Base-by-base conservation (phyloP, 2,113 vertebrate genomes). In the Phalacrocorax brasilianus region DNA sequence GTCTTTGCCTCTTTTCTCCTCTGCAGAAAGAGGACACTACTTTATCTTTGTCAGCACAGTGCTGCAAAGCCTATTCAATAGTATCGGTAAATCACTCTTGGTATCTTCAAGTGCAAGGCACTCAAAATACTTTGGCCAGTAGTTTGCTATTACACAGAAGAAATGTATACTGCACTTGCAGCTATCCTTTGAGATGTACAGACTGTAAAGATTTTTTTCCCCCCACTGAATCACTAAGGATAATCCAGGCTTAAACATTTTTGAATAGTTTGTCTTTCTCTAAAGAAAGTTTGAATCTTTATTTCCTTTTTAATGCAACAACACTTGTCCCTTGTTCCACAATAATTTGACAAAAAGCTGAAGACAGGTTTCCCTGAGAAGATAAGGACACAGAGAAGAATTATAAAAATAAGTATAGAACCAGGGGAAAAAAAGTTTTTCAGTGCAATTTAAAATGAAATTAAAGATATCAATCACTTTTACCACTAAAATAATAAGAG, bases 341-440 rank as follows among this genome's bases (percentile, higher is more conserved):
- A 70, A 8, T 38, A 61, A 53, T 32, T 72, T 45, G 32, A 24
- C 28, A n/a, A 76, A 79, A 16, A 44, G 33, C 24, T 80, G 30
- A 62, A 72, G 11, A 59, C 4, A 23, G 1, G 10, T 62, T 72
- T 82, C 62, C 6, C 11, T 79, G 26, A 90, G 58, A 82, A 83
- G 63, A 11, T 52, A 85, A 55, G 26, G 33, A 76, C n/a, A 73
- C 5, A 44, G 13, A 49, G 20, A 68, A 74, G 13, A 90, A 47
- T 14, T 24, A 49, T 18, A 47, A 86, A 85, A 92, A 15, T 16
- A 0, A 75, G 8, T 53, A 53, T 14, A 53, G 75, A 49, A 78
- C 11, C 11, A 17, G 14, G 19, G 8, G 4, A 1, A 50, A 70
- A 73, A 73, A 15, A 3, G 10, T 0, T 0, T 30, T 81, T 55